phyloP scores from a whole-genome alignment of 2,888 invertebrate species.

The Leptopterna dolabrata region DNA sequence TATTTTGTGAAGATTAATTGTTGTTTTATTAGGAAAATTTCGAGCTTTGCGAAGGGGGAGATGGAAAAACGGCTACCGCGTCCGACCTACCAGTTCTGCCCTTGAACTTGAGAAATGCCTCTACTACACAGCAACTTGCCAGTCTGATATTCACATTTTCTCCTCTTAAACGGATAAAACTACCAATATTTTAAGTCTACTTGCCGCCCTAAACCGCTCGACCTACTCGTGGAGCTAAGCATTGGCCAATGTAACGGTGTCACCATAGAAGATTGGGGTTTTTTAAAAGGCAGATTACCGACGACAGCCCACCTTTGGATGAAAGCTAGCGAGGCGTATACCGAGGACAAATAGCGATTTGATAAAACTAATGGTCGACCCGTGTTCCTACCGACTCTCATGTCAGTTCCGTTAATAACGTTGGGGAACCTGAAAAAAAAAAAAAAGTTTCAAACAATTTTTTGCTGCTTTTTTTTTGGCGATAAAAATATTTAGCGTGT shows the following conservation, averaged over 20 bases:
- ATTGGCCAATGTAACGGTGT: neutral
- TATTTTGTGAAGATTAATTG: too few species aligned
- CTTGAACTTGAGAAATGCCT: too few species aligned
- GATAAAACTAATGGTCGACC: slow-evolving; percentile 5
- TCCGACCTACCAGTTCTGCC: too few species aligned
- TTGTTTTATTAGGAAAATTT: too few species aligned
- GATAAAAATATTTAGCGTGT: neutral
- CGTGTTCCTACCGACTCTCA: neutral
- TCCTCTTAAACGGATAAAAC: too few species aligned
- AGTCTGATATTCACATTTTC: too few species aligned
- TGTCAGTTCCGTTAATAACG: neutral
- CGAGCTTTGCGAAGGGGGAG: too few species aligned
- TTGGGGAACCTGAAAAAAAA: neutral
- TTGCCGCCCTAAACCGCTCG: neutral
- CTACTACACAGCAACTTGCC: too few species aligned
- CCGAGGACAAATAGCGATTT: neutral
- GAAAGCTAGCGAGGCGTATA: neutral
- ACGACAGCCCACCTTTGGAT: neutral
- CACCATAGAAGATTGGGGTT: neutral
- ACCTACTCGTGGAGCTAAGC: neutral
- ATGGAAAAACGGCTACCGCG: too few species aligned
- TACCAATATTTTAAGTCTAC: too few species aligned
- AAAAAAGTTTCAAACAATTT: neutral
- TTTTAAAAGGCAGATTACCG: neutral
- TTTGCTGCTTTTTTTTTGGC: neutral